Base-by-base conservation (phyloP, 2,113 vertebrate genomes). In the Columba janthina region DNA sequence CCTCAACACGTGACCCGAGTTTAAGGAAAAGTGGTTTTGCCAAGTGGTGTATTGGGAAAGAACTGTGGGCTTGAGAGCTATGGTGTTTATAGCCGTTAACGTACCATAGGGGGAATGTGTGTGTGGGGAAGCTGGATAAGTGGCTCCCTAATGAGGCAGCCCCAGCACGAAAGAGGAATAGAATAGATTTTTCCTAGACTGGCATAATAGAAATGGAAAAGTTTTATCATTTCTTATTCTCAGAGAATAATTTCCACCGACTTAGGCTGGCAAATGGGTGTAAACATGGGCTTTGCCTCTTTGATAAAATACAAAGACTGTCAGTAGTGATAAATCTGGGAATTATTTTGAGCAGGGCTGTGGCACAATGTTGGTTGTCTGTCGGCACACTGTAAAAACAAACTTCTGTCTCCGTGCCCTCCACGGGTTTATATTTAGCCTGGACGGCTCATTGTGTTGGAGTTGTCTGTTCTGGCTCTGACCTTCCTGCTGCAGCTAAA, bases 401-500 rank as follows among this genome's bases (percentile, higher is more conserved):
- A 90, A 88, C 93, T 78, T 54, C 72, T 70, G 78, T 58, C 26
- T 31, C 74, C 34, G 1, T 91, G 77, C 66, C 51, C 93, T 19
- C 1, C 2, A 12, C 5, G 19, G 38, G 56, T 78, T 95, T 91
- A 87, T 89, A 94, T 97, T 92, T 95, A 89, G 79, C 64, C 53
- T 60, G 13, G 6, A 79, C 66, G 89, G 76, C 58, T 96, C 88
- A 93, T 96, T 90, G 95, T 96, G 77, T 62, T 88, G 58, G 78
- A 65, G 61, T 50, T 86, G 75, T 71, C 77, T 93, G 64, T 79
- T 92, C 72, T 84, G 90, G 84, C 75, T 94, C 87, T 73, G 93
- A 94, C 91, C 96, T 97, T 92, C 93, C 97, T 96, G 83, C 65
- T 1, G 34, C 38, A 50, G 89, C 91, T 91, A 62, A 93, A 96